These are phyloP conservation scores for Rhopilema esculentum DNA, from an alignment of 30 jellyfish, hydroid and myxozoan genomes.

Conservation along the genomic window DNA sequence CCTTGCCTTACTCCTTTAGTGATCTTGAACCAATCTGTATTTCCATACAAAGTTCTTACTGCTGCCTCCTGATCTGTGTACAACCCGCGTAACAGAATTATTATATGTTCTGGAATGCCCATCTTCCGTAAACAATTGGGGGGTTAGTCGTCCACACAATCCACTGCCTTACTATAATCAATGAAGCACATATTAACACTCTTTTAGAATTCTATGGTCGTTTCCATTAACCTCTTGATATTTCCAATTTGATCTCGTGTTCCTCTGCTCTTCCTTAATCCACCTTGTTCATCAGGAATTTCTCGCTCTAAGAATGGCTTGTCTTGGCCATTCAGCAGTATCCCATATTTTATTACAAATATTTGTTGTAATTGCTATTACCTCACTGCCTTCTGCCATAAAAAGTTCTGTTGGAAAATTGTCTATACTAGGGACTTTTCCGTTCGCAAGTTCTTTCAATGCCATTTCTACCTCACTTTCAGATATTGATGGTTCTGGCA, in stretches of 20 bases:
- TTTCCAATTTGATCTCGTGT: conserved; percentile 34
- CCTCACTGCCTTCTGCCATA: conserved; percentile 48
- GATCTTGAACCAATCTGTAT: conserved; percentile 23
- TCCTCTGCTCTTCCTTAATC: conserved; percentile 37
- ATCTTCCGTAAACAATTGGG: conserved; percentile 26
- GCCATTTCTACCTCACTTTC: conserved; percentile 36
- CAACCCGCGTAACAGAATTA: conserved; percentile 16
- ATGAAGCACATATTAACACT: not conserved
- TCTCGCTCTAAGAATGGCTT: conserved; percentile 1
- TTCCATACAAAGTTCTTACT: conserved; percentile 22
- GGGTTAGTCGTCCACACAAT: conserved; percentile 34
- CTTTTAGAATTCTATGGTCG: conserved; percentile 20
- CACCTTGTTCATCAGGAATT: not conserved
- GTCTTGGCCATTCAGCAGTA: conserved; percentile 47
- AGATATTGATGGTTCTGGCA: conserved; percentile 46
- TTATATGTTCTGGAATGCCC: conserved; percentile 50
- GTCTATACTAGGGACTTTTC: conserved; percentile 35
- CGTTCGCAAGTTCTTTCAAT: conserved; percentile 43
- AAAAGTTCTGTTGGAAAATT: conserved; percentile 29
- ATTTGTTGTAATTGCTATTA: conserved; percentile 39
- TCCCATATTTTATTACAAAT: conserved; percentile 30
- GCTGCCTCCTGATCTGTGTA: conserved; percentile 21
- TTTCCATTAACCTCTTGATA: conserved; percentile 31
- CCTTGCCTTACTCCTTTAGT: conserved; percentile 20
- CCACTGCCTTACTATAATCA: no score